Conservation (phyloP, 1,140 invertebrate genomes). For the Ectropis grisescens region DNA sequence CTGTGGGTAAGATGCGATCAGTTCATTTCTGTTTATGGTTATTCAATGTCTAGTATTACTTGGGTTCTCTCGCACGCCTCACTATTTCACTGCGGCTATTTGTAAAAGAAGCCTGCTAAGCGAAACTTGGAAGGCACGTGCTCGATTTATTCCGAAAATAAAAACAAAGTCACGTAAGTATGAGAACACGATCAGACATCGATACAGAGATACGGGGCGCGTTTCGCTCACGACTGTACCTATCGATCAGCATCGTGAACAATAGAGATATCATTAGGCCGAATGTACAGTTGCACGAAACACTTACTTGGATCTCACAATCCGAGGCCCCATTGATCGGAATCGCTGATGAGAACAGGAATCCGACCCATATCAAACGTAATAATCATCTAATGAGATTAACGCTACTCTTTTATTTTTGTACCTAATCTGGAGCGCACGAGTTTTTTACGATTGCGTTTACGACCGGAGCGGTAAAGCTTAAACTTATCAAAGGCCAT, state of each 20-base stretch:
- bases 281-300: constrained; percentile 49
- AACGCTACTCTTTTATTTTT: constrained; percentile 28
- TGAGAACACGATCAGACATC: too few species aligned
- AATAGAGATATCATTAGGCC: constrained; percentile 52
- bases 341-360: constrained; percentile 25
- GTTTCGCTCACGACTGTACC: constrained; percentile 19
- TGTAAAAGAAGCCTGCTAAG: too few species aligned
- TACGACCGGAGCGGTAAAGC: constrained; percentile 29
- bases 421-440: constrained; percentile 19
- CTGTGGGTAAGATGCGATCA: constrained; percentile 41
- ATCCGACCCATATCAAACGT: constrained; percentile 34
- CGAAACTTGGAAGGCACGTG: too few species aligned
- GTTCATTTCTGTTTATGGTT: constrained; percentile 33
- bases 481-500: constrained; percentile 41
- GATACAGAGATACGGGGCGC: too few species aligned
- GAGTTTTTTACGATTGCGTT: constrained; percentile 32
- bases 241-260: constrained; percentile 56
- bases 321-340: constrained; percentile 33
- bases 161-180: too few species aligned
- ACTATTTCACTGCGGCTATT: too few species aligned
- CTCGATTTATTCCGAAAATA: too few species aligned
- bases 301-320: constrained; percentile 25
- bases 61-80: too few species aligned
- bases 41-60: constrained; percentile 14
- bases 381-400: constrained; percentile 28